Base-by-base conservation (phyloP, 2,797 vertebrate genomes). In the Aldrovandia affinis region DNA sequence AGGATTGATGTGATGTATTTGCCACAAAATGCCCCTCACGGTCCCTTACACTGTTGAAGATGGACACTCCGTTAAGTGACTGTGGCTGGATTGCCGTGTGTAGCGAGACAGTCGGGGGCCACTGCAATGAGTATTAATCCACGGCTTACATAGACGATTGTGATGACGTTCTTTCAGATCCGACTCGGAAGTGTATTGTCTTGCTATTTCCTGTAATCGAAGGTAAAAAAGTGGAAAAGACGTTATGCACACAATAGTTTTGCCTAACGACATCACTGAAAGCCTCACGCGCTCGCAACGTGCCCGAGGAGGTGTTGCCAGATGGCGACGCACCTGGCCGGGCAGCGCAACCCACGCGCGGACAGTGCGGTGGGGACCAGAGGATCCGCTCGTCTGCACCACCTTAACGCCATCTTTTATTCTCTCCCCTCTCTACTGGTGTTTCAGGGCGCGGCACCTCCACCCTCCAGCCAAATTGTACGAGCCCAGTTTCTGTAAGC, bases 401-500 rank as follows among this genome's bases (percentile, higher is more conserved):
- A 25, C 75, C 63, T 78, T 88, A 89, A 90, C 61, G 55, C 15
- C 70, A 28, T 81, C 33, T 84, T 90, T 92, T 87, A 92, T 91
- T 88, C 80, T 89, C 80, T 87, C 86, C 83, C 93, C 84, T 92
- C 85, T 90, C 78, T 90, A 63, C 89, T 93, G 92, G 89, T 89
- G 89, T 94, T 93, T 87, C 91, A 95, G 94, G 94, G 90, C 90
- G 92, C 96, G 94, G 97, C 96, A 96, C 94, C 95, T 92, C 95
- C 95, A 94, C 95, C 95, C 94, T 96, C 96, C 92, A 96, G 96
- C 93, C 96, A 97, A 97, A 97, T 97, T 97, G 97, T 99, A 97
- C 96, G 97, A 96, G 95, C 94, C 95, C 95, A 95, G 90, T 96
- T 89, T 96, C 94, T 97, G 95, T 96, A 95, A 96, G 93, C 91